Conservation (phyloP, 2,113 vertebrate genomes). For the Mixornis gularis region DNA sequence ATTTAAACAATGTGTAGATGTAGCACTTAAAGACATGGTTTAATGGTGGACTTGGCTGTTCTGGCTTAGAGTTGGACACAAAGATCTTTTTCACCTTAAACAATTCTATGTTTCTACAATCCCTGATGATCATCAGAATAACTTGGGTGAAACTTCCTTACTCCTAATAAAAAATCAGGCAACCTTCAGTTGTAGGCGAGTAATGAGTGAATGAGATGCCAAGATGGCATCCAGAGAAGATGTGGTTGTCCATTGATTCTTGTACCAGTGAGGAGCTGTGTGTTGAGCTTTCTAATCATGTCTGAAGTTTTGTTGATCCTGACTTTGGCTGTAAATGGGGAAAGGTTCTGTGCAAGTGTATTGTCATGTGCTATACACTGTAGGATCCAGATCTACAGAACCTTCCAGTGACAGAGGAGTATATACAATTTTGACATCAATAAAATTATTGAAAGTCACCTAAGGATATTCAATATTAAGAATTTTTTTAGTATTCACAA, state of each 20-base stretch:
- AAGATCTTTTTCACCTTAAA: not conserved
- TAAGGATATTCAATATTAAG: not conserved
- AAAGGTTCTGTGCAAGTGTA: not conserved
- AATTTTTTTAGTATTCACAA: not conserved
- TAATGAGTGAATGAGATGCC: not conserved
- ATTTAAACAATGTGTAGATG: not conserved
- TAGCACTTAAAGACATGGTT: not conserved
- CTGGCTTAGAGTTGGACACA: rapidly evolving
- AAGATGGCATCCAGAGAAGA: not conserved
- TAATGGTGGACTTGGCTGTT: not conserved
- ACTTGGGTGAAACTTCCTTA: not conserved
- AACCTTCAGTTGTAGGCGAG: not conserved
- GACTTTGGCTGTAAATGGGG: not conserved
- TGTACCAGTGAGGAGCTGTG: not conserved
- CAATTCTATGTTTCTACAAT: not conserved
- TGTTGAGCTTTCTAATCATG: not conserved
- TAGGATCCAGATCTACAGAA: not conserved
- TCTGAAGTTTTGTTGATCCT: not conserved
- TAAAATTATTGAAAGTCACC: not conserved
- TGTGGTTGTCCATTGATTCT: not conserved
- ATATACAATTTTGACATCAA: not conserved
- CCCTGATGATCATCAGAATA: not conserved
- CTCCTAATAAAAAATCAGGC: not conserved
- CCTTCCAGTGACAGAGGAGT: not conserved
- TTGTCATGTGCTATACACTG: not conserved